Percentiles rank a stretch among this genome's conserved stretches.
These are phyloP conservation scores for Phyllotreta cruciferae DNA, from an alignment of 2,888 invertebrate genomes.

Conservation along the genomic window DNA sequence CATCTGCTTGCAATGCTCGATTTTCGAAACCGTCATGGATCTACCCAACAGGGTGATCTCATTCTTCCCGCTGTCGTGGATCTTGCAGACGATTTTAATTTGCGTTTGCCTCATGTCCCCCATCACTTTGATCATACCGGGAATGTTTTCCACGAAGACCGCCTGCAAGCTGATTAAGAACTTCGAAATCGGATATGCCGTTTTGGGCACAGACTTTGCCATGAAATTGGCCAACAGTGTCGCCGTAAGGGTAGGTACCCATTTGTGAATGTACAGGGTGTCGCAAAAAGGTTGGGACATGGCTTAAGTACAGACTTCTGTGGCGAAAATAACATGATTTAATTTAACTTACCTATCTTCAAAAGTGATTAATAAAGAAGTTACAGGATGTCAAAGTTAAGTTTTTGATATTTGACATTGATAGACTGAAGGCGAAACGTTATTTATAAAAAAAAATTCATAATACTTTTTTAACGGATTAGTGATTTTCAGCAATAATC, in stretches of 20 bases:
- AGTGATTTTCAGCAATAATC: too few species aligned
- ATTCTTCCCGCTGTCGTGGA: constrained; percentile 51
- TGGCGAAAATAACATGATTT: too few species aligned
- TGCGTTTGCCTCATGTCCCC: constrained; percentile 49
- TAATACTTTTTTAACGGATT: too few species aligned
- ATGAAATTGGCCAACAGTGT: constrained; percentile 47
- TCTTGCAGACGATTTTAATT: constrained; percentile 48
- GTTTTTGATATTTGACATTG: too few species aligned
- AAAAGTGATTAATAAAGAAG: too few species aligned
- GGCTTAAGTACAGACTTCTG: too few species aligned
- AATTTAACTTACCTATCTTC: too few species aligned
- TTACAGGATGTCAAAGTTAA: too few species aligned
- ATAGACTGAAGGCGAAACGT: too few species aligned
- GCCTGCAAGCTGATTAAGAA: constrained; percentile 54
- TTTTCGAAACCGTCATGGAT: constrained; percentile 44
- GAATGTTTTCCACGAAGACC: constrained; percentile 46
- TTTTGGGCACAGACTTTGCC: constrained; percentile 50
- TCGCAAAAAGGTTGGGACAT: too few species aligned
- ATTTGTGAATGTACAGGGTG: too few species aligned
- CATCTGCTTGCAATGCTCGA: constrained; percentile 44
- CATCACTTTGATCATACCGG: constrained; percentile 47
- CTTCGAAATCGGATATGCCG: constrained; percentile 48
- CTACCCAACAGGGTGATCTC: constrained; percentile 49
- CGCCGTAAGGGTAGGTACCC: constrained; percentile 47
- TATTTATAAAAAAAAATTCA: too few species aligned